Conservation (phyloP, 2,888 invertebrate genomes). For the Epicampocera succincta region DNA sequence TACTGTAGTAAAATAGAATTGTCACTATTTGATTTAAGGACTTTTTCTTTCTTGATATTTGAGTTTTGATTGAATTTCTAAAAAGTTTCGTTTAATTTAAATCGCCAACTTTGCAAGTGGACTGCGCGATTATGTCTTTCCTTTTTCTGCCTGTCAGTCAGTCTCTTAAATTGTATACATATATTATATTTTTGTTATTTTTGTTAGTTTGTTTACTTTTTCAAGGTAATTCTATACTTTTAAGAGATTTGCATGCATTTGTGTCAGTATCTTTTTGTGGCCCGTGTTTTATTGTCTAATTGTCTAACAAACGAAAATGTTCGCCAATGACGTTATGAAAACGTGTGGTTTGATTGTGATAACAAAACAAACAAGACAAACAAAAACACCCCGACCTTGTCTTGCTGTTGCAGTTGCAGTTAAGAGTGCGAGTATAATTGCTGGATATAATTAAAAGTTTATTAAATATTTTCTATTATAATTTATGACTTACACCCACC, state of each 20-base stretch:
- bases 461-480: constrained; percentile 38
- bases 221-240: constrained; percentile 38
- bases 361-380: constrained; percentile 11
- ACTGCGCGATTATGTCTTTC: too few relatives aligned
- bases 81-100: too few relatives aligned
- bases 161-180: neutral
- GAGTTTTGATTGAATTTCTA: too few relatives aligned
- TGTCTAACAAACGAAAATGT: constrained; percentile 23
- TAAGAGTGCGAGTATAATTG: constrained; percentile 45
- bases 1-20: too few relatives aligned
- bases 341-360: constrained; percentile 56
- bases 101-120: too few relatives aligned
- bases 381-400: constrained; percentile 55
- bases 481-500: constrained; percentile 44
- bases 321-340: constrained; percentile 50
- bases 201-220: constrained; percentile 10
- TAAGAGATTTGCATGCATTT: constrained; percentile 31
- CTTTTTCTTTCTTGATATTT: too few relatives aligned
- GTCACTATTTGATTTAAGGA: too few relatives aligned
- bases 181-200: neutral
- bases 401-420: constrained; percentile 38
- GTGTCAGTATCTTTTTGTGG: constrained; percentile 7
- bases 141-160: too few relatives aligned
- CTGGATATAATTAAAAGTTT: constrained; percentile 41
- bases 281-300: constrained; percentile 27